Evolutionary conservation across 2,888 invertebrate genomes (phyloP).

Genomic region (Agrilus biguttatus): DNA sequence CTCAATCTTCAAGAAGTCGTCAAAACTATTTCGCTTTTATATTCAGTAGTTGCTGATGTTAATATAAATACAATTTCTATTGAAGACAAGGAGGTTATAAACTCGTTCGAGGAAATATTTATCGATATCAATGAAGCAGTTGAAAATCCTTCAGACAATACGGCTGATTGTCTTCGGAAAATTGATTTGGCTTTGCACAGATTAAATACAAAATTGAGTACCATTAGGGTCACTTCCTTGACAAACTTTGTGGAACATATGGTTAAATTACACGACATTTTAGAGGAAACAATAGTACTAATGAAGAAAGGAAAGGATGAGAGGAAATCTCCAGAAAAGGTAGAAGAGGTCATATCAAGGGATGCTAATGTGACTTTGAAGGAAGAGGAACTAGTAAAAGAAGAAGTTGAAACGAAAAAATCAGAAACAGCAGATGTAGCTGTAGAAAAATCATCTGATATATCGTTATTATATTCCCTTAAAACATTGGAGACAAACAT

Average conservation of each 20-base stretch:
- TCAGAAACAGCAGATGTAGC: background rate
- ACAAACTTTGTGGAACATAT: too few relatives aligned
- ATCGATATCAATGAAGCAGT: background rate
- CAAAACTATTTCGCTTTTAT: constrained; percentile 5
- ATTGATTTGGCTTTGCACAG: too few relatives aligned
- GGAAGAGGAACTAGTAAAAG: background rate
- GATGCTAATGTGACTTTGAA: background rate
- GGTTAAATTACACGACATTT: too few relatives aligned
- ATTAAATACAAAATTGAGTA: too few relatives aligned
- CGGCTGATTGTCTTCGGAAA: too few relatives aligned
- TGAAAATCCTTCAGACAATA: too few relatives aligned
- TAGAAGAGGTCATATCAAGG: background rate
- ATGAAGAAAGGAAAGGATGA: too few relatives aligned
- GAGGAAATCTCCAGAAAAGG: background rate
- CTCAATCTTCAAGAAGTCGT: constrained; percentile 4
- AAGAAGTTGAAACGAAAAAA: background rate
- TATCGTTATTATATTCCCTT: background rate
- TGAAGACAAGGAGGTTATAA: constrained; percentile 3
- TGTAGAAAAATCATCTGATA: background rate
- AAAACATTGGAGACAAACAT: constrained; percentile 15
- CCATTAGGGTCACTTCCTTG: too few relatives aligned
- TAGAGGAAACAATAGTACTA: too few relatives aligned
- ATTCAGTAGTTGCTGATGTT: constrained; percentile 5
- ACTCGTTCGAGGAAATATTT: constrained; percentile 5
- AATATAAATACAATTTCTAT: background rate